These are phyloP conservation scores for Alectoris magna DNA, from an alignment of 2,797 vertebrate genomes.

Conservation along the genomic window DNA sequence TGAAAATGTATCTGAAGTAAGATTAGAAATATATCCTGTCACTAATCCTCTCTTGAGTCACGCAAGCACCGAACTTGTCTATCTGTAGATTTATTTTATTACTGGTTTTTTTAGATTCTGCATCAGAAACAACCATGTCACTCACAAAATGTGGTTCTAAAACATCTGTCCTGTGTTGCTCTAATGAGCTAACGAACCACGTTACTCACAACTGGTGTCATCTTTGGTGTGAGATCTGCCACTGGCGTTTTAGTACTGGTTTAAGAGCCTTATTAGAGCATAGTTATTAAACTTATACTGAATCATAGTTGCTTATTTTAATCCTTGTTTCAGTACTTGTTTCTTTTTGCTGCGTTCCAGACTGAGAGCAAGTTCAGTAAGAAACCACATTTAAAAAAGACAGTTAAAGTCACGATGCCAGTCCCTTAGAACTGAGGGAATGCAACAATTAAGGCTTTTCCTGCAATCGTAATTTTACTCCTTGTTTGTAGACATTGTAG, in stretches of 20 bases:
- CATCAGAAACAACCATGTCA: too few species aligned
- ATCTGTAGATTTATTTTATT: not conserved
- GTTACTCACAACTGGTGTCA: not conserved
- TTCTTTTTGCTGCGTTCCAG: not conserved
- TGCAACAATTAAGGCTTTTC: constrained; percentile 49
- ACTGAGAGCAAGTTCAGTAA: not conserved
- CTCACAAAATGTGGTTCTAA: not conserved
- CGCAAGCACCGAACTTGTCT: not conserved
- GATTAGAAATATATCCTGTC: not conserved
- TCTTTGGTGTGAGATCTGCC: not conserved
- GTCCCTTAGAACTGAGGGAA: constrained; percentile 14
- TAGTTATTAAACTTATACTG: not conserved
- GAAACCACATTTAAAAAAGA: not conserved
- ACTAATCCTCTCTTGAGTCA: not conserved
- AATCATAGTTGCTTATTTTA: not conserved
- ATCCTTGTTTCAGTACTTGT: not conserved
- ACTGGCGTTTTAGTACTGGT: not conserved
- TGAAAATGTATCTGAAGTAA: not conserved
- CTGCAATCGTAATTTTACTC: constrained; percentile 46
- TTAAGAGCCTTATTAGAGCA: not conserved
- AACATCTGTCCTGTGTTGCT: not conserved
- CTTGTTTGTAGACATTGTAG: constrained; percentile 55
- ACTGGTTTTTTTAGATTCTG: not conserved
- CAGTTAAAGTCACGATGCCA: not conserved
- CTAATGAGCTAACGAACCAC: not conserved